Evolutionary conservation across 2,888 invertebrate genomes (phyloP), one percentile per base, ranked within the genome.

Genomic region (Stenchaetothrips biformis): DNA sequence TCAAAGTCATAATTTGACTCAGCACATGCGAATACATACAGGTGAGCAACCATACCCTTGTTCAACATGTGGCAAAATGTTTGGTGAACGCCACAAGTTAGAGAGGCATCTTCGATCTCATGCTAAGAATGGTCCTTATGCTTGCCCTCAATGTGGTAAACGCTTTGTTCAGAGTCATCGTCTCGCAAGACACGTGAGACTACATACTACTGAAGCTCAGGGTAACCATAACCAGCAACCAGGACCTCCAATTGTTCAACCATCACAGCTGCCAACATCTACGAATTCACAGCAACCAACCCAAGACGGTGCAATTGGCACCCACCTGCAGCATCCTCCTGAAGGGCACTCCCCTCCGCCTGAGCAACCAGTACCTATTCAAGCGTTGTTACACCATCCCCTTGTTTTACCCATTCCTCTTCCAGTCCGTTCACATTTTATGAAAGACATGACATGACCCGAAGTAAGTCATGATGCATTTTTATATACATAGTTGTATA

Each of bases 1-100:
- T 74, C 67, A 74, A 74, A 74, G 67, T 74, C 67, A 74, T 74
- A 74, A 74, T 74, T 74, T 74, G 67, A 74, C 67, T 74, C 67
- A 74, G 25, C 67, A 74, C 67, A 74, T 74, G 67, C 67, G 67
- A 21, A 74, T 74, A 74, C 67, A 74, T 74, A 74, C 67, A 74
- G 67, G 67, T 74, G 67, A 74, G 67, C 67, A 74, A 74, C 67
- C 67, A 74, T 74, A 74, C 67, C 67, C 67, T 74, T 74, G 67
- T 74, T 25, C 67, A 74, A 74, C 67, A 21, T 74, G 67, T 74
- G 67, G 67, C 25, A 74, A 74, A 74, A 74, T 74, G 67, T 74
- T 74, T 74, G 67, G 67, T 74, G 67, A 74, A 74, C 67, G 67
- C 67, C 67, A 74, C 67, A 74, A 74, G 67, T 74, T 74, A 74